Percentiles rank a stretch among this genome's conserved stretches.
Conservation (phyloP, 2,113 vertebrate species). For the Sapayoa aenigma region DNA sequence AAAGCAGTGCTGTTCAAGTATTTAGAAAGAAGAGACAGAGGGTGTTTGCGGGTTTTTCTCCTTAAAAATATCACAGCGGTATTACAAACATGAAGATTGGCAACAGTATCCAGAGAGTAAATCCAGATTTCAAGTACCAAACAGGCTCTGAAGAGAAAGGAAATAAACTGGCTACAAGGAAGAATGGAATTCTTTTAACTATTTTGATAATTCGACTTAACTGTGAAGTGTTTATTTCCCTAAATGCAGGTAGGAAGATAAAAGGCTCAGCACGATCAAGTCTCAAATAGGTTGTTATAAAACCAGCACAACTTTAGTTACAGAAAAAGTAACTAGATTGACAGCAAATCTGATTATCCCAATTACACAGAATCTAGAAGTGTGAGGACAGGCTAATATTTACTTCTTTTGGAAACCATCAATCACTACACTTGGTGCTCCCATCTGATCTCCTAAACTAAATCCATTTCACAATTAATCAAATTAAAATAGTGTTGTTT, state of each 20-base stretch:
- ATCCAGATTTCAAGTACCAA: neutral
- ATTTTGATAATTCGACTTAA: neutral
- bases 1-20: neutral
- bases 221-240: neutral
- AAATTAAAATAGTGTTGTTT: neutral
- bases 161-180: neutral
- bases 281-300: neutral
- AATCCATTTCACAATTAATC: neutral
- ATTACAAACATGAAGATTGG: neutral
- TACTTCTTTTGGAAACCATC: neutral
- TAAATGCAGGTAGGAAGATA: neutral
- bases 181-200: neutral
- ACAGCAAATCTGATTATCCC: neutral
- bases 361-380: neutral
- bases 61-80: neutral
- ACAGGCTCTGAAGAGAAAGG: neutral
- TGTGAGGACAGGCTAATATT: neutral
- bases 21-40: neutral
- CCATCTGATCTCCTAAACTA: neutral
- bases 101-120: neutral
- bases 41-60: accelerated
- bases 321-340: neutral
- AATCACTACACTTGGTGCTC: neutral
- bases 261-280: neutral
- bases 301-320: neutral